Conservation (phyloP, 2,888 invertebrate species). For the Chromoteleia sp. region DNA sequence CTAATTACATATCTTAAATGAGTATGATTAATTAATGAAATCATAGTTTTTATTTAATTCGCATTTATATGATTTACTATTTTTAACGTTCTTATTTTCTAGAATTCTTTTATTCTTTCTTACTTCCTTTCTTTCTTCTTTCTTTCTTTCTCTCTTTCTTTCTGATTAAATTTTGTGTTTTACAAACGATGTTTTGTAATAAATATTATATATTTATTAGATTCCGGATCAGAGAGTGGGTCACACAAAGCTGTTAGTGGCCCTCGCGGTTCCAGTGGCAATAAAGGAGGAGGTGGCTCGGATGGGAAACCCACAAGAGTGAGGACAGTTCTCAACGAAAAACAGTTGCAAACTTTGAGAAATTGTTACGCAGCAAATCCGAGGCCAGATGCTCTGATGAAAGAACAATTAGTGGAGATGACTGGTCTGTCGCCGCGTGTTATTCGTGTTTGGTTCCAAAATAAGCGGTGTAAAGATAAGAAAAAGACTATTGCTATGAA, state of each 20-base stretch:
- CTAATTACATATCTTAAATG: too few relatives aligned
- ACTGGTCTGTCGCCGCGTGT: conserved; percentile 98
- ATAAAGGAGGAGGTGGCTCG: conserved; percentile 86
- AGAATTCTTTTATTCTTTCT: too few relatives aligned
- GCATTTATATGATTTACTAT: too few relatives aligned
- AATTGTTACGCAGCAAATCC: conserved; percentile 99
- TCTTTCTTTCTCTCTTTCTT: too few relatives aligned
- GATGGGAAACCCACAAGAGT: conserved; percentile 99
- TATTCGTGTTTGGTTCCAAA: conserved; percentile 99
- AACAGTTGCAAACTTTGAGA: conserved; percentile 98
- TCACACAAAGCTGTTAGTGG: conserved; percentile 92
- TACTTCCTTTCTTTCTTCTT: too few relatives aligned
- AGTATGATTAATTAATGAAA: too few relatives aligned
- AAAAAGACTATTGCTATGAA: conserved; percentile 98
- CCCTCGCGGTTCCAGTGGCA: conserved; percentile 86
- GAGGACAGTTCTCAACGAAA: conserved; percentile 99
- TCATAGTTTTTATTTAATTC: too few relatives aligned
- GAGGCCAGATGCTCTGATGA: conserved; percentile 99
- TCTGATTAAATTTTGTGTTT: too few relatives aligned
- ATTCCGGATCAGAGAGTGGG: conserved; percentile 96
- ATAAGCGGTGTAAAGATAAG: conserved; percentile 98
- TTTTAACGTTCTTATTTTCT: too few relatives aligned
- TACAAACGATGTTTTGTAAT: too few relatives aligned
- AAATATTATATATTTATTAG: conserved; percentile 84
- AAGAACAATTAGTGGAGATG: conserved; percentile 99